Evolutionary conservation across 1,140 invertebrate species (phyloP), one percentile per base, ranked within the genome.

Genomic region (Bombyx mandarina): DNA sequence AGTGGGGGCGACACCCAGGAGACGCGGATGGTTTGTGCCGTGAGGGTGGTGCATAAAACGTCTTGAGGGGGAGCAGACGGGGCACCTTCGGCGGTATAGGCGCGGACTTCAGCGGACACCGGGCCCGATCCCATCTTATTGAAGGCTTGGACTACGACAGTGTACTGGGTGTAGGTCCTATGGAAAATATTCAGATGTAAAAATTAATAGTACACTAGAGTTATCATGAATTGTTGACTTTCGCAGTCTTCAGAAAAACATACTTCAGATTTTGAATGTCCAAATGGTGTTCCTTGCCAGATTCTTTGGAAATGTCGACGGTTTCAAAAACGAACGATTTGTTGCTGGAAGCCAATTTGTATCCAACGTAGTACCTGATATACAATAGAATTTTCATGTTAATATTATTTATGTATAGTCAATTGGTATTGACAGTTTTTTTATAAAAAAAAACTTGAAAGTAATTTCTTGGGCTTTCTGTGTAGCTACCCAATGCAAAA

Each of bases 61-160:
- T 97, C 96, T 67, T 97, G 94, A 8, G 97, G 97, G 7, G 97
- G 95, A 73, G 97, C 94, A 71, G 97, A 96, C 0, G 97, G 97
- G 10, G 96, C 95, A 49, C 96, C 96, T 90, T 98, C 96, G 9
- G 95, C 95, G 4, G 96, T 97, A 73, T 97, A 95, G 47, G 96
- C 95, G 68, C 93, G 93, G n/a, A 94, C 90, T 82, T 98, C 96
- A 50, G 94, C 93, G 43, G 95, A 96, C 73, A 96, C 92, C 0
- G 97, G 97, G 46, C 97, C 97, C 2, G 94, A 93, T 9, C 97
- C 97, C 70, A 97, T 93, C 84, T 96, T 95, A 84, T 99, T 99
- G 77, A 97, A 98, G 0, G 97, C 96, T 88, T 98, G 96, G 12
- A 98, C 96, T 7, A 98, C 95, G 1, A 98, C 94, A 6, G 95